Evolutionary conservation across 2,113 vertebrate genomes (phyloP).

Genomic region (Ahaetulla prasina): DNA sequence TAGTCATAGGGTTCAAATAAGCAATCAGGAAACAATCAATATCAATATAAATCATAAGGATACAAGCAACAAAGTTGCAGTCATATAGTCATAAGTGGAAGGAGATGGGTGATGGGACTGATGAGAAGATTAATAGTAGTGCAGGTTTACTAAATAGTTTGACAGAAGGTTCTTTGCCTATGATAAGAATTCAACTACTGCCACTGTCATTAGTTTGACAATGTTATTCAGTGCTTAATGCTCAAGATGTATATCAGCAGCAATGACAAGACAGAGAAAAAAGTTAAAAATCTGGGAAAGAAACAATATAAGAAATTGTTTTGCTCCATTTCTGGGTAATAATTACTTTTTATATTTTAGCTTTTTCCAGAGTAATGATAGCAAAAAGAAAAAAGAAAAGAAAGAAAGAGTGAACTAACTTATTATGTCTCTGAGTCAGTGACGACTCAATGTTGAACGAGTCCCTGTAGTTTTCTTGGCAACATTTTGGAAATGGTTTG

Average conservation of each 20-base stretch:
- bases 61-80: too few species aligned
- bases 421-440: background rate
- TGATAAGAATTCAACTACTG: background rate
- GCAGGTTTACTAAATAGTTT: too few species aligned
- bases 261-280: background rate
- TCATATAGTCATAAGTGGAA: too few species aligned
- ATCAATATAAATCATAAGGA: too few species aligned
- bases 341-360: background rate
- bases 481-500: background rate
- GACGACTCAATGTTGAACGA: background rate
- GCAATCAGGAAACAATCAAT: too few species aligned
- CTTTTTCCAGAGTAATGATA: background rate
- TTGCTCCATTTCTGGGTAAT: background rate
- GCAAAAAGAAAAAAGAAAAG: background rate
- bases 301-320: background rate
- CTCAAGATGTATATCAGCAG: background rate
- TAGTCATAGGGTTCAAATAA: too few species aligned
- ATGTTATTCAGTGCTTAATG: background rate
- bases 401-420: background rate
- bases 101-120: too few species aligned
- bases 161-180: background rate
- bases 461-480: background rate
- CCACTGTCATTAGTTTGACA: background rate
- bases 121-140: too few species aligned
- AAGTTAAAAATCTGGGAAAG: background rate